Evolutionary conservation across 2,888 invertebrate genomes (phyloP), one percentile per base, ranked within the genome.

Genomic region (Habroteleia sp.): DNA sequence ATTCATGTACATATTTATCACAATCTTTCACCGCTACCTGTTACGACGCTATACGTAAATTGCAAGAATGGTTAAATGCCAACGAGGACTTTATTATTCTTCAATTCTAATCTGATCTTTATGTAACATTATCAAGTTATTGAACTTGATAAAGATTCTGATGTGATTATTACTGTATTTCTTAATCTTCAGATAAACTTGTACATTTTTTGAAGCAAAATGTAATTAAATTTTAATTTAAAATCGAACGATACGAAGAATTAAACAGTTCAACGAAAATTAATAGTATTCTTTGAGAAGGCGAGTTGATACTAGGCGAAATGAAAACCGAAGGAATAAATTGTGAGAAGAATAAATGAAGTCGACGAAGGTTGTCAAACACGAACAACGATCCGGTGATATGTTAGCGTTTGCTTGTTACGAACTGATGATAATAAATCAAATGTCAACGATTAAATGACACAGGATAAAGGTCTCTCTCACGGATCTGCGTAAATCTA

Each of bases 391-490:
- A 20, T 3, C 20, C 16, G 54, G 29, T 27, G 39, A 37, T 25
- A 14, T 14, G 42, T 37, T 13, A 25, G 1, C 23, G 60, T 13
- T 44, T 8, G 29, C 16, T 52, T 31, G 58, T 66, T 25, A 25
- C 71, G 73, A 71, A 46, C 77, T 66, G 65, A 83, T 79, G 79
- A 79, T 80, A 81, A 82, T 79, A 75, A 80, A 82, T 80, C 74
- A 73, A 50, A 72, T 76, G 82, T 82, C 79, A 81, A 83, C 82
- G 84, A 83, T 27, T 27, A 84, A 83, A 80, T 81, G 80, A 81
- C 80, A 82, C 80, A 76, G 76, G 74, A 68, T 69, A 50, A 35
- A 33, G 50, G 58, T 42, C 31, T 8, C 10, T 13, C 17, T 31
- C 14, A 4, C 29, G 29, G 46, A 48, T 48, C 46, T 48, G n/a